Evolutionary conservation across 2,113 vertebrate species (phyloP), one percentile per base, ranked within the genome.

Genomic region (Aramus guarauna): DNA sequence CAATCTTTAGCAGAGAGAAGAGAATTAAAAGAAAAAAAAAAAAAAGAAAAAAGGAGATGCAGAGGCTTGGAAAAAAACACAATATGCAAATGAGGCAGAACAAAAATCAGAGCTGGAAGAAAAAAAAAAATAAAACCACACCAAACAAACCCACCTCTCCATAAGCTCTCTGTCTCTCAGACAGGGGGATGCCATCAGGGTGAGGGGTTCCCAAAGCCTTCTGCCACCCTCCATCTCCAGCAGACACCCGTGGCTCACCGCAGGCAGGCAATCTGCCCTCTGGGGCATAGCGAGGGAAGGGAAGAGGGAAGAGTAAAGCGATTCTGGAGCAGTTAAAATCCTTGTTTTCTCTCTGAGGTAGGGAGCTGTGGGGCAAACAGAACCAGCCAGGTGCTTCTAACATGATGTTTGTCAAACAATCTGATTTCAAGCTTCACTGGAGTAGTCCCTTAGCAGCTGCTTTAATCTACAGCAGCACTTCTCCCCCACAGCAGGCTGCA

Each of bases 1-100:
- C 79, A 91, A 94, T 96, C 95, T 96, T 94, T 85, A 93, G 94
- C 67, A 92, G 95, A 92, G 69, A 75, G 85, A 91, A 91, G 82
- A 92, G 88, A 94, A 87, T 95, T 75, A 24, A 58, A 39, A 73
- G 72, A 72, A 56, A 73, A 62, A 67, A 82, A 67, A 82, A 75
- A 73, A 76, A 83, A 75, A 50, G 21, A 76, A 92, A 88, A 96
- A 97, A 96, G 58, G 50, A 93, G 92, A 96, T 89, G 94, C 92
- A 96, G 85, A 97, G 87, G 87, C 95, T 96, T 96, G 84, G 60
- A 26, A 79, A 93, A 92, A 97, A 95, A 16, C 74, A 97, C 74
- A 94, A 89, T 85, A 97, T 97, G 96, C 87, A 97, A 97, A 97
- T 97, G 60, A 96, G 67, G 63, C 85, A 97, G 79, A 96, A 96